phyloP scores from a whole-genome alignment of 1,140 invertebrate species.

The Asobara japonica region DNA sequence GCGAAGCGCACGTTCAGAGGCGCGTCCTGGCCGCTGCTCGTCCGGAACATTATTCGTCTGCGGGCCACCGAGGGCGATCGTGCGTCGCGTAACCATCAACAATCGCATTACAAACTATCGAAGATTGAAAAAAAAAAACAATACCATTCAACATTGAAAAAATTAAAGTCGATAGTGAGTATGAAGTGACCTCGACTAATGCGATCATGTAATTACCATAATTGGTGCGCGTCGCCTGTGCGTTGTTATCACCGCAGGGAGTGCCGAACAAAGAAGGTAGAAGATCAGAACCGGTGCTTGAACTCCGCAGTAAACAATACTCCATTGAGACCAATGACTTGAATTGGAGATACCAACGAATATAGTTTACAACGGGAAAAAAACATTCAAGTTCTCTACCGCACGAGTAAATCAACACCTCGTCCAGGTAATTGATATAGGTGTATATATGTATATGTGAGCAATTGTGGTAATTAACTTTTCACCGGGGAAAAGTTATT shows the following conservation, averaged over 20 bases:
- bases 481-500: neutral
- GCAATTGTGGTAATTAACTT: neutral
- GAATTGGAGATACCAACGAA: neutral
- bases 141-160: neutral
- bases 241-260: neutral
- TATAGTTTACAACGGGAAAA: neutral
- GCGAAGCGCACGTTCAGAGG: constrained; percentile 19
- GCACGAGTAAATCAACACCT: too few relatives aligned
- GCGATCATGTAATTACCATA: neutral
- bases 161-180: neutral
- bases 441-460: too few relatives aligned
- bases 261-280: neutral
- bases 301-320: neutral
- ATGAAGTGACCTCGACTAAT: neutral
- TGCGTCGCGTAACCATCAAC: neutral
- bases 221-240: too few relatives aligned
- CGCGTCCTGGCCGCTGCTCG: constrained; percentile 22
- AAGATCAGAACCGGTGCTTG: neutral
- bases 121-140: neutral
- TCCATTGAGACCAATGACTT: neutral
- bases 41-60: constrained; percentile 33
- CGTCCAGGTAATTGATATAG: too few relatives aligned
- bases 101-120: neutral
- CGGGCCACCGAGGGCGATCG: constrained; percentile 21
- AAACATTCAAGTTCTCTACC: too few relatives aligned